Evolutionary conservation across 2,888 invertebrate species (phyloP), one percentile per base, ranked within the genome.

Genomic region (Drosophila neutralis): DNA sequence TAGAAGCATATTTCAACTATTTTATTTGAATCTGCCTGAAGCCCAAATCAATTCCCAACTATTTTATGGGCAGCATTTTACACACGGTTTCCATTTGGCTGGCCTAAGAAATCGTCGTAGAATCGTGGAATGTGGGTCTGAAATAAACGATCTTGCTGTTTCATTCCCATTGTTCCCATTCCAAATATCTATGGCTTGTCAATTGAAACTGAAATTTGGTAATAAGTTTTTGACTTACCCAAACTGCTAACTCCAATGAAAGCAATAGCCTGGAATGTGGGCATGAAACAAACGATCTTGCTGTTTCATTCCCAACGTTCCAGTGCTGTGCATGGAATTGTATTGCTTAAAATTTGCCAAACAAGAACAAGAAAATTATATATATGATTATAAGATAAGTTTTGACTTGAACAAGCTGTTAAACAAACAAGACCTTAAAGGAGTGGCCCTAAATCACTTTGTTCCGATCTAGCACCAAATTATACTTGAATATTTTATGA

Each of bases 21-120:
- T 53, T 54, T 62, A 24, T 35, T 68, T 52, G 49, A 57, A 42
- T 35, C 49, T 48, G 38, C 45, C 45, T 45, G 51, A 21, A 59
- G 54, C 56, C 57, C 36, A 38, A 61, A 38, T 40, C 40, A 29
- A 65, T 58, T 60, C 36, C 61, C 60, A 62, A 21, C 61, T 42
- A 62, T 56, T 71, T 60, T 56, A 36, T 53, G 45, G 64, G 56
- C 61, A 66, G 45, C 42, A 66, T 33, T 76, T 77, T 60, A 49
- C 38, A 68, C 61, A 59, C 57, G 49, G 42, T 62, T 68, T 75
- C 67, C 64, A 69, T 77, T 66, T 69, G 75, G 80, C 73, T 76
- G 66, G 73, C 72, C 45, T 70, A 69, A 65, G 70, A 61, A 54
- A 24, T 5, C 10, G 4, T 29, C 8, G 38, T n/a, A 1, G 21